These are phyloP conservation scores for Myiopsitta monachus DNA, from an alignment of 2,113 vertebrate genomes.

Conservation along the genomic window DNA sequence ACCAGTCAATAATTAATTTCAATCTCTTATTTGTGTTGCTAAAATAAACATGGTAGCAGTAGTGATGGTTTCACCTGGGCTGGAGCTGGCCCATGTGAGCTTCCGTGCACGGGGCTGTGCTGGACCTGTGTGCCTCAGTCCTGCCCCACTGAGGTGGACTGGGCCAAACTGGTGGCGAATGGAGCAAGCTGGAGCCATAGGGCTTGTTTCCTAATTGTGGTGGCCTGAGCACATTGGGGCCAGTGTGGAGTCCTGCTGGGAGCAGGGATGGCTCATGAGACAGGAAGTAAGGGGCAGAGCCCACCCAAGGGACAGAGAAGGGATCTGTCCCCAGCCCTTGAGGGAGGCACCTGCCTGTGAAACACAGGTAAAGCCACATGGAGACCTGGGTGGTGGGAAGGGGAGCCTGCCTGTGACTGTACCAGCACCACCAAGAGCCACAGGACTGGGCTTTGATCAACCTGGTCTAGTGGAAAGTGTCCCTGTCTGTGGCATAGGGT, in stretches of 20 bases:
- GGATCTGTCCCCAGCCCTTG: neutral
- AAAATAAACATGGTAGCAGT: neutral
- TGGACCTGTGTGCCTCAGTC: neutral
- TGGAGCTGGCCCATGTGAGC: neutral
- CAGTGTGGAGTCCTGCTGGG: neutral
- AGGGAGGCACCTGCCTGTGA: neutral
- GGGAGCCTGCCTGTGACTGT: neutral
- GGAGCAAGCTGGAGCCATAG: fast-evolving
- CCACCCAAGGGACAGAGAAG: neutral
- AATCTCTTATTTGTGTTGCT: constrained; percentile 5
- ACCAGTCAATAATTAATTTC: constrained; percentile 18
- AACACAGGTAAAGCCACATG: neutral
- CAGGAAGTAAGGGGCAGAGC: neutral
- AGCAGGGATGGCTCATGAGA: neutral
- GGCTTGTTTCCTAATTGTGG: fast-evolving
- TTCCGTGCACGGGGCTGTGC: neutral
- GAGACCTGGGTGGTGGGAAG: neutral
- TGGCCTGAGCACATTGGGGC: neutral
- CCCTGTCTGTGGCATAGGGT: neutral
- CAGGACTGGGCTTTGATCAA: neutral
- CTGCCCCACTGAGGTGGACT: neutral
- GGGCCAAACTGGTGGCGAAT: neutral
- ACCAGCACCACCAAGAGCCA: neutral
- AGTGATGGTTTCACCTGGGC: neutral
- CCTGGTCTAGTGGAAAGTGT: neutral